Evolutionary conservation across 2,888 invertebrate genomes (phyloP), one percentile per base, ranked within the genome.

Genomic region (Spodoptera exigua): DNA sequence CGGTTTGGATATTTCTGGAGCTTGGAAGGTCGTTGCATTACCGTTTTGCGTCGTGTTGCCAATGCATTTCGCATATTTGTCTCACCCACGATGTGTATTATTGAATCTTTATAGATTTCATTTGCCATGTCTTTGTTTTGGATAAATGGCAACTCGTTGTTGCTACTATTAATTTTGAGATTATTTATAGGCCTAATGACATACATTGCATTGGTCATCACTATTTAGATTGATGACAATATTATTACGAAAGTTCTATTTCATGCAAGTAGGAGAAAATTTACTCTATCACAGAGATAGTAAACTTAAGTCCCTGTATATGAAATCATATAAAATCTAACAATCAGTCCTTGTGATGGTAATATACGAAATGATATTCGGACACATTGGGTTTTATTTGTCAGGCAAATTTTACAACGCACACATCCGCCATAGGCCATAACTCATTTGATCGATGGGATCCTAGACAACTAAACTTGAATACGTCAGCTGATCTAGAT

Each of bases 1-100:
- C 75, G 73, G 59, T 59, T 54, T 36, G 63, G 56, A 74, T 89
- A 89, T 90, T 91, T 89, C 82, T 87, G 85, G 70, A 65, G 17
- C 16, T 56, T 49, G 35, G 88, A 90, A 86, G 87, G 84, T 85
- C 85, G 78, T 80, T 81, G 81, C 80, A 82, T 77, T 72, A 54
- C 63, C 51, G 68, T 76, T 72, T 65, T 64, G 27, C 27, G 1
- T 9, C 9, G 27, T 9, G 62, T 56, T 62, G 79, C 68, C 59
- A 67, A 52, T 70, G 79, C 75, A 76, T 59, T 70, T 59, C 56
- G 76, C 73, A 78, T 81, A 67, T 70, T 52, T 66, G 51, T 57
- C 37, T 65, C 55, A 61, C 60, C 65, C 60, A 69, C 68, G 54
- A 10, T 44, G 35, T 70, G 57, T 68, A 59, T 51, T 36, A 17